Conservation (phyloP, 2,888 invertebrate species). For the Pegoplata infirma region DNA sequence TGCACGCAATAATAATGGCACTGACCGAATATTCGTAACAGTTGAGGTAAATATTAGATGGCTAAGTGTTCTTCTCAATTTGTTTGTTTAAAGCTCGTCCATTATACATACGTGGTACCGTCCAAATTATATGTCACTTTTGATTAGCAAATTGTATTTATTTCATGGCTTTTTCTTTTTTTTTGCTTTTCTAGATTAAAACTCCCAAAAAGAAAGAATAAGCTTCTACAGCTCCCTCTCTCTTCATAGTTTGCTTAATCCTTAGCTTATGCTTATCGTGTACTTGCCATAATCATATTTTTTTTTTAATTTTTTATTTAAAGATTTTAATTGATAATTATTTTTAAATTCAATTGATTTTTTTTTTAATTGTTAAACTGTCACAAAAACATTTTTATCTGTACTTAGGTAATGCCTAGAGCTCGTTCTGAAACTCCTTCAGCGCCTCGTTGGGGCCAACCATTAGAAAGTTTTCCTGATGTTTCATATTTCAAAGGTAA, state of each 20-base stretch:
- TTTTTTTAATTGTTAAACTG: constrained; percentile 34
- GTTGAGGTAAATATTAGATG: constrained; percentile 83
- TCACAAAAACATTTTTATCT: constrained; percentile 38
- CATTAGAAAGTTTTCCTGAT: constrained; percentile 79
- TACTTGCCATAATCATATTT: constrained; percentile 50
- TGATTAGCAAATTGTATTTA: not conserved
- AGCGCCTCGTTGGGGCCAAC: constrained; percentile 82
- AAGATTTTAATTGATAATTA: constrained; percentile 19
- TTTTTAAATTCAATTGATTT: constrained; percentile 40
- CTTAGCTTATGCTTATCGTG: constrained; percentile 24
- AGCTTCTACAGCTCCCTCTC: constrained; percentile 54
- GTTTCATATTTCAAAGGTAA: constrained; percentile 81
- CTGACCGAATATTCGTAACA: constrained; percentile 91
- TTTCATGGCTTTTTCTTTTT: constrained; percentile 35
- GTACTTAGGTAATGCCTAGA: constrained; percentile 81
- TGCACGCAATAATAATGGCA: constrained; percentile 91
- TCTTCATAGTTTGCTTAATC: constrained; percentile 37
- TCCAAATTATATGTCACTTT: not conserved
- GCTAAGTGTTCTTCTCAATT: not conserved
- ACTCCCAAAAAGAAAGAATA: constrained; percentile 77
- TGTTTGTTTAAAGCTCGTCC: not conserved
- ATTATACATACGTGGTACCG: not conserved
- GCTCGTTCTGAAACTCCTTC: constrained; percentile 87
- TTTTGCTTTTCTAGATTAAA: constrained; percentile 74
- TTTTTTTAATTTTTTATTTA: constrained; percentile 8